A percentile compares a stretch with the other conserved stretches of the same genome.
Conservation (phyloP, 1,140 invertebrate species). For the Heliconius hermathena region DNA sequence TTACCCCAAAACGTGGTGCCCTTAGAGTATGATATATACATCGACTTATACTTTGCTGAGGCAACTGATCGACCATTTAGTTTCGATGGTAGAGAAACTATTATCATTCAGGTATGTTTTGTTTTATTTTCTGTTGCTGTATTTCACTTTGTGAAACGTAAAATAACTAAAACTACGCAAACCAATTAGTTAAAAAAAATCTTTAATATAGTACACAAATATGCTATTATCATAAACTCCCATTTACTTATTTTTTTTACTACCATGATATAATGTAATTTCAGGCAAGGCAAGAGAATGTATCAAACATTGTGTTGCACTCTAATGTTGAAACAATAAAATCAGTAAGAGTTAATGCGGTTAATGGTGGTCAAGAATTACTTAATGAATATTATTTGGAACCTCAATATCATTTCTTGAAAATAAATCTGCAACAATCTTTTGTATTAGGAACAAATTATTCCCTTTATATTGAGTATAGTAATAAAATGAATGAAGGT, state of each 20-base stretch:
- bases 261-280: background rate
- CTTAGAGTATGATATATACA: conserved; percentile 69
- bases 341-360: conserved; percentile 42
- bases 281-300: conserved; percentile 62
- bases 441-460: conserved; percentile 54
- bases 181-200: too few relatives aligned
- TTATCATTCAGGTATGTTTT: conserved; percentile 58
- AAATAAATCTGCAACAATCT: conserved; percentile 52
- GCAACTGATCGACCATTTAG: conserved; percentile 60
- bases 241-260: background rate
- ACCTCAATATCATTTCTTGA: conserved; percentile 65
- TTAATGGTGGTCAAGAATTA: conserved; percentile 35
- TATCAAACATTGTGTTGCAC: conserved; percentile 62
- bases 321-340: conserved; percentile 65
- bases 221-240: too few relatives aligned
- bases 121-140: background rate
- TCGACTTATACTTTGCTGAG: conserved; percentile 71
- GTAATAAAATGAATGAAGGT: conserved; percentile 69
- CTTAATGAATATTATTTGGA: conserved; percentile 51
- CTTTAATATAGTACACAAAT: too few relatives aligned
- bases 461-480: conserved; percentile 60
- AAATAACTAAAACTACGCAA: too few relatives aligned
- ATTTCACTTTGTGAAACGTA: background rate
- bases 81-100: conserved; percentile 63
- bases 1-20: conserved; percentile 63